phyloP scores from a whole-genome alignment of 2,888 invertebrate species.

The Leptopilina myrica region DNA sequence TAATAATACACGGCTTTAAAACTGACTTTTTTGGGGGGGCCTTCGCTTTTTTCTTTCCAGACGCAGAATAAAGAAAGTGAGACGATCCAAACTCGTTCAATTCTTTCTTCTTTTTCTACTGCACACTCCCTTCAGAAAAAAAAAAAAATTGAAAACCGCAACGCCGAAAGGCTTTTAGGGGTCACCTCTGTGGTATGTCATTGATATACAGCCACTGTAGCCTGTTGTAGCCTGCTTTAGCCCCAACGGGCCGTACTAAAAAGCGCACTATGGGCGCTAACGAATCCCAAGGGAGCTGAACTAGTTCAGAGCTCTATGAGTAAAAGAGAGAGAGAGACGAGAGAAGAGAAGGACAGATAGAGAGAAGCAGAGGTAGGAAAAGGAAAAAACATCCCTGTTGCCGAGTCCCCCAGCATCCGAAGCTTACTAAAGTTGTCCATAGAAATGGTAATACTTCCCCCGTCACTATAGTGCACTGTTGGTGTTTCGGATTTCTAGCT shows the following conservation, averaged over 20 bases:
- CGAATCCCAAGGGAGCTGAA: conserved; percentile 69
- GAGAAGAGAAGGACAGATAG: conserved; percentile 25
- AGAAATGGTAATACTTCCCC: conserved; percentile 66
- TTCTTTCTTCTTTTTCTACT: conserved; percentile 32
- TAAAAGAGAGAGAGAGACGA: conserved; percentile 50
- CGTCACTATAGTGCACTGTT: conserved; percentile 58
- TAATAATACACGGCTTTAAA: conserved; percentile 2
- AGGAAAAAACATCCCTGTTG: background rate
- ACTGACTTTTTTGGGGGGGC: background rate
- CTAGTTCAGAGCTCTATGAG: conserved; percentile 61
- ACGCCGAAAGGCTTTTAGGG: conserved; percentile 69
- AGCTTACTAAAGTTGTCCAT: conserved; percentile 59
- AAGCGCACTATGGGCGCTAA: conserved; percentile 68
- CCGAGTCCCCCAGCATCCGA: conserved; percentile 44
- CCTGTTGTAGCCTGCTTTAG: conserved; percentile 38
- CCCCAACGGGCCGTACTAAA: conserved; percentile 64
- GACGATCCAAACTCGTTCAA: conserved; percentile 49
- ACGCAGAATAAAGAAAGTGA: conserved; percentile 3
- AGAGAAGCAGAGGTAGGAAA: conserved; percentile 49
- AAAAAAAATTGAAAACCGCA: conserved; percentile 48
- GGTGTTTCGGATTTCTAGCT: conserved; percentile 65
- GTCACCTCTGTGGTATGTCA: conserved; percentile 63
- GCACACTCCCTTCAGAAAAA: conserved; percentile 46
- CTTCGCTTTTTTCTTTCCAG: background rate
- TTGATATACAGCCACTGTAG: conserved; percentile 66